These are phyloP conservation scores for Perca schrenkii DNA, from an alignment of 2,113 vertebrate species.

Conservation along the genomic window DNA sequence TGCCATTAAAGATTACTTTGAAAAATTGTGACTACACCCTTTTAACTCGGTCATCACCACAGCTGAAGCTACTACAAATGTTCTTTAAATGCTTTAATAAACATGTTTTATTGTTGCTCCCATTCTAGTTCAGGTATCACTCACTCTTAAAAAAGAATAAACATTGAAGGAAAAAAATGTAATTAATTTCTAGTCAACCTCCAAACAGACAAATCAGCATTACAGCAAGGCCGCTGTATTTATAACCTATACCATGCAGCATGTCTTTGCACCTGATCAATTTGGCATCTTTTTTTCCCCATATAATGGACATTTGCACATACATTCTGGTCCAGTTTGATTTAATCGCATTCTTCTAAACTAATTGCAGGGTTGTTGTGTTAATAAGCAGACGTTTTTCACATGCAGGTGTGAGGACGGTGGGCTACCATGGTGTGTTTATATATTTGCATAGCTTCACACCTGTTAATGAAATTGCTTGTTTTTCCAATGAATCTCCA, in stretches of 20 bases:
- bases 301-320: conserved; percentile 35
- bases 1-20: background rate
- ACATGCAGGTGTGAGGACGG: conserved; percentile 71
- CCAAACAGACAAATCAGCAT: background rate
- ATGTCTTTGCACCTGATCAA: background rate
- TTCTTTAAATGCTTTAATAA: background rate
- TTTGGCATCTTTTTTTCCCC: background rate
- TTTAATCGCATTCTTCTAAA: conserved; percentile 50
- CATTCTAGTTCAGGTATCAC: background rate
- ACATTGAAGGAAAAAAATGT: background rate
- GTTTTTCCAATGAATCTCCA: conserved; percentile 77
- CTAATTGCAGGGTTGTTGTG: conserved; percentile 73
- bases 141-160: background rate
- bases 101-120: background rate
- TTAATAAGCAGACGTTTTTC: conserved; percentile 75
- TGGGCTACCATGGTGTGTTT: conserved; percentile 68
- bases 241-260: background rate
- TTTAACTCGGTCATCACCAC: background rate
- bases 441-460: conserved; percentile 79
- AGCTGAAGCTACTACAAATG: conserved; percentile 5
- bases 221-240: background rate
- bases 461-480: conserved; percentile 82
- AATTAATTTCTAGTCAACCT: background rate
- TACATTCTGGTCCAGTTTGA: conserved; percentile 43
- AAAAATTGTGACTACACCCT: background rate